Base-by-base conservation (phyloP, 1,140 invertebrate species). In the Brachionus sp. region DNA sequence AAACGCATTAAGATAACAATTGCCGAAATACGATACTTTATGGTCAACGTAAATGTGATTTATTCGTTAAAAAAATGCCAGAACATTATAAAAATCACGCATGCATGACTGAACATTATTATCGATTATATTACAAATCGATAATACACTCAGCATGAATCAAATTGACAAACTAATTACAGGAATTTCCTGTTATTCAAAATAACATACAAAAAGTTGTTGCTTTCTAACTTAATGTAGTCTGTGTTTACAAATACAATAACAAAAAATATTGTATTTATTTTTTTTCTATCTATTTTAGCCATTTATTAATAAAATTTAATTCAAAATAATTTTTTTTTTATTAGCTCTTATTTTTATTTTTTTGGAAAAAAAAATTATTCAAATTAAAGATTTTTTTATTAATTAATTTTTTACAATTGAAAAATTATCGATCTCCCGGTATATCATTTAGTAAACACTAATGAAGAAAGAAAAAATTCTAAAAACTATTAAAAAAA, bases 21-120 rank as follows among this genome's bases (percentile, higher is more conserved):
- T 57, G 50, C n/a, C 50, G 50, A 19, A 57, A 57, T 23, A 9
- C 16, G 50, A 57, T 57, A 57, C 50, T 57, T 57, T 7, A 57
- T 57, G 50, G 50, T 57, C 50, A 57, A 57, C n/a, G 50, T 57
- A 57, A 57, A 57, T 57, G n/a, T 57, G 50, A 57, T 57, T 57
- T 57, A 57, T 57, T 57, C 50, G 50, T 57, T 57, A 57, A 57
- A n/a, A n/a, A n/a, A 57, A n/a, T 57, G 19, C 50, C 19, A 19
- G 50, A 57, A 57, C 19, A 57, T 5, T 19, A 57, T 57, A 57
- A 57, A 57, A n/a, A 57, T 57, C 50, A 57, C 50, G 19, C 50
- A 57, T 57, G 19, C 50, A 57, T 57, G 50, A 57, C 50, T 57
- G 50, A 23, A 57, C 50, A 57, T 57, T 57, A 57, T 57, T 57